phyloP scores from a whole-genome alignment of 1,140 invertebrate species.

The Eurosta solidaginis region DNA sequence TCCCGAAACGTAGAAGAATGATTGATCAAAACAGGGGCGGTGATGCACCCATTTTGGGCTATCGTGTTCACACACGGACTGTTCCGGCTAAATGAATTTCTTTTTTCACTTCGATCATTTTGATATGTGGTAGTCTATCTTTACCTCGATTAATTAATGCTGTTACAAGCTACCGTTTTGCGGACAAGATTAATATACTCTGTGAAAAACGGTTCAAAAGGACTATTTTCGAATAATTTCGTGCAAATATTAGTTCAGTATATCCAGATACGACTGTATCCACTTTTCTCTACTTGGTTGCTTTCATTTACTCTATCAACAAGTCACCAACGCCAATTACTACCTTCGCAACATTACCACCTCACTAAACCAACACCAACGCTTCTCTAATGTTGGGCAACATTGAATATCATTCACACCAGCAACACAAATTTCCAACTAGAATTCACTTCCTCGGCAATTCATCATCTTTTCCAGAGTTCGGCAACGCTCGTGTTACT shows the following conservation, averaged over 20 bases:
- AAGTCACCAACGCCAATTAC: neutral
- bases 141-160: too few species aligned
- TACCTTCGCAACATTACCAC: conserved; percentile 6
- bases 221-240: too few species aligned
- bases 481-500: conserved; percentile 13
- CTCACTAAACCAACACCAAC: conserved; percentile 12
- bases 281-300: neutral
- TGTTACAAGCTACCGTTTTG: too few species aligned
- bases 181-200: too few species aligned
- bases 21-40: too few species aligned
- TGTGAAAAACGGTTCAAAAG: too few species aligned
- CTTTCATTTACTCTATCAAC: neutral
- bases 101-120: too few species aligned
- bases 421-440: conserved; percentile 27
- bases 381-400: conserved; percentile 12
- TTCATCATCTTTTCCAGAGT: conserved; percentile 32
- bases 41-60: too few species aligned
- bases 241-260: neutral
- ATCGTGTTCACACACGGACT: too few species aligned
- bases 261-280: neutral
- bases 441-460: conserved; percentile 28
- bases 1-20: too few species aligned
- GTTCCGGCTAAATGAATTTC: too few species aligned
- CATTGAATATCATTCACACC: neutral
- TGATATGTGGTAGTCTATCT: too few species aligned